Conservation (phyloP, 2,113 vertebrate species). For the Sminthopsis crassicaudata region DNA sequence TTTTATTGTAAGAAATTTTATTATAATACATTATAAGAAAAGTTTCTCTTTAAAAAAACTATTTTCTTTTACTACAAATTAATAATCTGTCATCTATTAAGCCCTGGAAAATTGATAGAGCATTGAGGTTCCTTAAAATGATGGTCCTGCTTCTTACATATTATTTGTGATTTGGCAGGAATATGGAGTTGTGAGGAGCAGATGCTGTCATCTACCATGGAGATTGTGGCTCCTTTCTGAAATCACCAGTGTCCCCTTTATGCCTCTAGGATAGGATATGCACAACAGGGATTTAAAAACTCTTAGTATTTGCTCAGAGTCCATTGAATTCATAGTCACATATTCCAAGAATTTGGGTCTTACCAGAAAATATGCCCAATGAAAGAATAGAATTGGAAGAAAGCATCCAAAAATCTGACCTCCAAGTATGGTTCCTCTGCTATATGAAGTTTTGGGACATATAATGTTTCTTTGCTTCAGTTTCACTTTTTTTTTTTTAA, state of each 20-base stretch:
- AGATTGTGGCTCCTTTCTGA: neutral
- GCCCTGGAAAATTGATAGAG: neutral
- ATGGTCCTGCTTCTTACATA: neutral
- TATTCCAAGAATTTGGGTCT: neutral
- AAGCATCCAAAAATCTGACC: neutral
- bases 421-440: neutral
- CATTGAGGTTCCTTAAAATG: neutral
- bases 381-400: neutral
- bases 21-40: too few relatives aligned
- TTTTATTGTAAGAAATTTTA: slow-evolving; percentile 23
- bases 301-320: neutral
- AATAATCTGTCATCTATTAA: slow-evolving; percentile 20
- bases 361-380: neutral
- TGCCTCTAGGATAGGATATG: neutral
- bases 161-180: slow-evolving; percentile 17
- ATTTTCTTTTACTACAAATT: slow-evolving; percentile 24
- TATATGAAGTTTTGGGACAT: neutral
- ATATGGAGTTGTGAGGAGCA: neutral
- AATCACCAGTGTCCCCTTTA: neutral
- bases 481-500: neutral
- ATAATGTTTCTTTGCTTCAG: neutral
- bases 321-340: neutral
- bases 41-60: neutral
- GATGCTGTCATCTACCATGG: neutral
- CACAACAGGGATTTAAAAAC: neutral